These are phyloP conservation scores for Leptothorax acervorum DNA, from an alignment of 2,888 invertebrate genomes.

Conservation along the genomic window DNA sequence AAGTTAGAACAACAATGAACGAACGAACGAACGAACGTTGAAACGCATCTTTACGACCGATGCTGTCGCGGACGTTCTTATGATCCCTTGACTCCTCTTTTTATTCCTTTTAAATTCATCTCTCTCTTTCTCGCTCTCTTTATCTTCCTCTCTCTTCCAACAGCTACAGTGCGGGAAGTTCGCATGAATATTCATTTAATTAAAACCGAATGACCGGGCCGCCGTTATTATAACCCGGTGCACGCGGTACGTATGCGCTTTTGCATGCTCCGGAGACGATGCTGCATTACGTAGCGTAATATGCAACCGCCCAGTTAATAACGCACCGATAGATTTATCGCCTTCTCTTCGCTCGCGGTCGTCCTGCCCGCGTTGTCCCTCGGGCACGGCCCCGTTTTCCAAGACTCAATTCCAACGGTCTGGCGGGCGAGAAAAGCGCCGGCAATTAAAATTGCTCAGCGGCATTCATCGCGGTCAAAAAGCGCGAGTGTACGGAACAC, in stretches of 20 bases:
- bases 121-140: neutral
- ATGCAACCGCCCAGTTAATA: slow-evolving; percentile 32
- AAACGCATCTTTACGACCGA: slow-evolving; percentile 7
- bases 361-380: too few relatives aligned
- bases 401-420: neutral
- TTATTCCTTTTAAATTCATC: neutral
- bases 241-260: slow-evolving; percentile 24
- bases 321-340: slow-evolving; percentile 35
- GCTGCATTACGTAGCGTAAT: slow-evolving; percentile 18
- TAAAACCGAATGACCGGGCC: slow-evolving; percentile 49
- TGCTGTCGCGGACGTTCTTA: neutral
- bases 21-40: neutral
- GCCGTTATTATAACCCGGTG: slow-evolving; percentile 42
- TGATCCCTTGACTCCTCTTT: neutral
- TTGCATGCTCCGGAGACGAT: neutral
- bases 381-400: neutral
- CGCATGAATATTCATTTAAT: slow-evolving; percentile 71
- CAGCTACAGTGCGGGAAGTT: neutral
- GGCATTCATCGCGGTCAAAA: slow-evolving; percentile 13
- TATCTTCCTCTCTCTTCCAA: neutral
- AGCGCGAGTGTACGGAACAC: neutral
- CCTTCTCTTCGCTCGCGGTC: too few relatives aligned
- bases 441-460: neutral
- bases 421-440: neutral
- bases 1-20: slow-evolving; percentile 14